Conservation (phyloP, 2,113 vertebrate genomes). For the Macrotis lagotis region DNA sequence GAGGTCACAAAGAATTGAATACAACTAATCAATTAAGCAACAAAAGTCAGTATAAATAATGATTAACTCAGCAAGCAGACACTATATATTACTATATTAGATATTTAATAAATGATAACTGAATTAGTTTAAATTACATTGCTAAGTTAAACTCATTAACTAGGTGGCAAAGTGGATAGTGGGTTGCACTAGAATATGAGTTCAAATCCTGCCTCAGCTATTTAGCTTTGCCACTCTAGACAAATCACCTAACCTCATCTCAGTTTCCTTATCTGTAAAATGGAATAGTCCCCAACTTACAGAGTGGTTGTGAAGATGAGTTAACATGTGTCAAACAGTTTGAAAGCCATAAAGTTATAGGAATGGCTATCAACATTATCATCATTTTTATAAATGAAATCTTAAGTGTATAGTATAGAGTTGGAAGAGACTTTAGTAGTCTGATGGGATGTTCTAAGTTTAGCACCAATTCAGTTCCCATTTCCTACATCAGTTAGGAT, state of each 20-base stretch:
- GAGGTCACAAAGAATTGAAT: background rate
- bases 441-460: background rate
- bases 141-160: background rate
- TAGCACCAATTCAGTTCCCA: background rate
- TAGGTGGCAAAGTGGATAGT: background rate
- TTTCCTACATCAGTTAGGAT: too few species aligned
- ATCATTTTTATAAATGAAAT: background rate
- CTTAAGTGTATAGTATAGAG: background rate
- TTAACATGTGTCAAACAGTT: background rate
- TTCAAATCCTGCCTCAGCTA: background rate
- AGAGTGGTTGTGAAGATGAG: background rate
- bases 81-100: background rate
- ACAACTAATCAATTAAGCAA: background rate
- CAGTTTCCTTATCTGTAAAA: background rate
- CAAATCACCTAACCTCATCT: background rate
- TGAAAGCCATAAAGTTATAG: background rate
- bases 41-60: background rate
- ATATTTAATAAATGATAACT: background rate
- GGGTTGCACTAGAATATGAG: background rate
- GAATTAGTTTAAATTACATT: background rate
- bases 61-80: background rate
- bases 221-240: background rate
- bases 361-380: background rate
- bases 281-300: background rate
- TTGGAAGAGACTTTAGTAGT: background rate